These are phyloP conservation scores for Arnoldichthys spilopterus DNA, from an alignment of 2,797 vertebrate species.

Conservation along the genomic window DNA sequence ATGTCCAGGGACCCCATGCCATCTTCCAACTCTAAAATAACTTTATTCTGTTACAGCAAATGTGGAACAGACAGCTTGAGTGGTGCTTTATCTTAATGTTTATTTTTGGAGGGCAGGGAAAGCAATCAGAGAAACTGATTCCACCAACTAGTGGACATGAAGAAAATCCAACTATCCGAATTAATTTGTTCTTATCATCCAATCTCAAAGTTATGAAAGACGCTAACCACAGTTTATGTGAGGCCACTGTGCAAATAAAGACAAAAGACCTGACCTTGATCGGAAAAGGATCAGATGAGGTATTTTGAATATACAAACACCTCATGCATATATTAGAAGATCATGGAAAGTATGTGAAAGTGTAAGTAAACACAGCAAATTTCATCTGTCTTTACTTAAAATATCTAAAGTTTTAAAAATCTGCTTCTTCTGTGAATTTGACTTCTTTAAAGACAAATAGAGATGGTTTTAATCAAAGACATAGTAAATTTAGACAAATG, in stretches of 20 bases:
- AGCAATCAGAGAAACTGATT: conserved; percentile 5
- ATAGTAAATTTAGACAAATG: neutral
- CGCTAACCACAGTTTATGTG: conserved; percentile 7
- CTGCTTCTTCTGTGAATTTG: neutral
- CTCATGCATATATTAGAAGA: conserved; percentile 5
- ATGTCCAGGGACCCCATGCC: conserved; percentile 4
- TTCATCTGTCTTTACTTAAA: conserved; percentile 7
- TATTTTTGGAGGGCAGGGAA: neutral
- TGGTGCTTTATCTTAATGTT: neutral
- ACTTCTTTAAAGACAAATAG: neutral
- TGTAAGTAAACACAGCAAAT: neutral
- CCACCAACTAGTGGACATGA: neutral
- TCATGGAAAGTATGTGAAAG: neutral
- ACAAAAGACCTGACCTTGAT: neutral
- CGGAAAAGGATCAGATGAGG: neutral
- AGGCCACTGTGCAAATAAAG: conserved; percentile 4
- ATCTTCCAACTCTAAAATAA: neutral
- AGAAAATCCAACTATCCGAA: neutral
- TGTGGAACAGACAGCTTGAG: neutral
- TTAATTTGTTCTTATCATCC: neutral
- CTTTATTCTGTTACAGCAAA: conserved; percentile 4
- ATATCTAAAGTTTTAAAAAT: neutral
- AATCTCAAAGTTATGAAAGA: conserved; percentile 11
- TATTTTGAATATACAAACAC: conserved; percentile 5
- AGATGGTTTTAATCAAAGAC: neutral